Conservation (phyloP, 2,888 invertebrate genomes). For the Abrostola triplasia region DNA sequence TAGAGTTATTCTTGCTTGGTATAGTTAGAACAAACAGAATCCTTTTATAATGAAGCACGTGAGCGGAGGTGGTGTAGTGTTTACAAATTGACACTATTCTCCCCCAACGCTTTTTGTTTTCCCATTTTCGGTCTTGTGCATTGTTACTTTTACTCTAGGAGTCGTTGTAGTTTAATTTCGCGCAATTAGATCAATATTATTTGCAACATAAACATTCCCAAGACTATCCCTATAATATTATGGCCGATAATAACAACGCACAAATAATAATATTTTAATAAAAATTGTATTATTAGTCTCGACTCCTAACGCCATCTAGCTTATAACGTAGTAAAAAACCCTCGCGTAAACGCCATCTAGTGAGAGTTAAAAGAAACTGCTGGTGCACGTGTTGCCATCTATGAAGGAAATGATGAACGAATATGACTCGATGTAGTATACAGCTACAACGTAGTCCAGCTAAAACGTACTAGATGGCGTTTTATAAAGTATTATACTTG, state of each 20-base stretch:
- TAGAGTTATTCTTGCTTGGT: neutral
- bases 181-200: too few species aligned
- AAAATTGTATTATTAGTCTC: too few species aligned
- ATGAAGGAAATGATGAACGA: neutral
- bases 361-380: neutral
- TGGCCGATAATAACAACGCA: too few species aligned
- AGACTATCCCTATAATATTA: too few species aligned
- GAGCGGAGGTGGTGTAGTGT: neutral
- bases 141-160: neutral
- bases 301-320: conserved; percentile 9
- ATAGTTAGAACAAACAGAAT: conserved; percentile 4
- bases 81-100: conserved; percentile 24
- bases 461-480: conserved; percentile 18
- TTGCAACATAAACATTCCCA: too few species aligned
- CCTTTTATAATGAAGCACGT: conserved; percentile 32
- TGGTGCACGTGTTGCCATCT: neutral
- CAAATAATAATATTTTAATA: too few species aligned
- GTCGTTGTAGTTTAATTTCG: neutral
- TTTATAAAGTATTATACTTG: neutral
- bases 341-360: conserved; percentile 15
- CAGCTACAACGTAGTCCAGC: neutral
- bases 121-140: neutral
- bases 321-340: neutral
- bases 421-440: neutral
- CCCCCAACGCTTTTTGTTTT: neutral